Conservation (phyloP, 2,888 invertebrate genomes). For the Heliconius sara region DNA sequence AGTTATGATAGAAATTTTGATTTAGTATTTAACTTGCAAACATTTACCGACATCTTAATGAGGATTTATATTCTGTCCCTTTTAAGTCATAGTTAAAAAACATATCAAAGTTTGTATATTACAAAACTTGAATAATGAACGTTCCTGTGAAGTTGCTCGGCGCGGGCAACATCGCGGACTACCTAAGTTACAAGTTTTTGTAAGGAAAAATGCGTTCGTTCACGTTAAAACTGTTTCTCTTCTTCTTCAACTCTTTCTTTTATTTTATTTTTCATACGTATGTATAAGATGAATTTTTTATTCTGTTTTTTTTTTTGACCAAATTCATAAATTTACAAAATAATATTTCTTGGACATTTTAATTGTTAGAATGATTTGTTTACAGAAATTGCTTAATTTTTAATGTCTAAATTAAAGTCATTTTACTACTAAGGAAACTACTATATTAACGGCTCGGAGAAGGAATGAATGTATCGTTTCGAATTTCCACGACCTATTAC, state of each 20-base stretch:
- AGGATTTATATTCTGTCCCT: too few species aligned
- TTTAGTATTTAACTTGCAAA: background rate
- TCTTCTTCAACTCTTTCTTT: too few species aligned
- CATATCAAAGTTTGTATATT: constrained; percentile 39
- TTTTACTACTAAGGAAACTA: background rate
- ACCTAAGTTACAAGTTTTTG: constrained; percentile 4
- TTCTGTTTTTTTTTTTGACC: too few species aligned
- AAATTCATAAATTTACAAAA: too few species aligned
- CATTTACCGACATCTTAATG: background rate
- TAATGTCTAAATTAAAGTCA: background rate
- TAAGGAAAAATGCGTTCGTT: background rate
- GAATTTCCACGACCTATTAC: constrained; percentile 12
- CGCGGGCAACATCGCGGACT: background rate
- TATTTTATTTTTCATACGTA: too few species aligned
- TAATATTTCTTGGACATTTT: too few species aligned
- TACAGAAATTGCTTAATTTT: background rate
- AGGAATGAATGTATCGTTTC: background rate
- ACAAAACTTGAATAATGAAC: constrained; percentile 38
- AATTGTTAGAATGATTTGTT: too few species aligned
- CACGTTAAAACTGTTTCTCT: background rate
- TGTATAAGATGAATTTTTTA: too few species aligned
- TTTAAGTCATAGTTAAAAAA: too few species aligned
- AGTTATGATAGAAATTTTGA: background rate
- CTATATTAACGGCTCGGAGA: background rate
- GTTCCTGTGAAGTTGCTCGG: constrained; percentile 30